These are phyloP conservation scores for Acanthis flammea DNA, from an alignment of 2,797 vertebrate species.

Conservation along the genomic window DNA sequence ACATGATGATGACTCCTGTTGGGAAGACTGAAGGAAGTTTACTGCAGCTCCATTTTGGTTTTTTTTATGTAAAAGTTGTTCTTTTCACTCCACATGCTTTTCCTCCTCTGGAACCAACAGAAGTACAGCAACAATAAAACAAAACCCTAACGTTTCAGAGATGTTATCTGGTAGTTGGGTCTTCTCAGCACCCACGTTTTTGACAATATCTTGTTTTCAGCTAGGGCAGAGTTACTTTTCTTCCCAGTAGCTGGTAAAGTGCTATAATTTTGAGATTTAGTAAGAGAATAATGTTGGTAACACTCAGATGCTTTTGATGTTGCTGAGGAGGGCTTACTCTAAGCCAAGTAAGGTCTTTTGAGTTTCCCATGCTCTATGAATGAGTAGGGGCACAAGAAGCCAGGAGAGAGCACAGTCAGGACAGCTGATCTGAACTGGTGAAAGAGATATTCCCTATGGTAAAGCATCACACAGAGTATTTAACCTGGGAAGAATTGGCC, in stretches of 20 bases:
- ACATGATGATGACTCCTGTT: fast-evolving
- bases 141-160: background rate
- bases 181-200: background rate
- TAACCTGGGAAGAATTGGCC: background rate
- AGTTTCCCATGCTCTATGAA: background rate
- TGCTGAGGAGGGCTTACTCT: background rate
- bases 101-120: background rate
- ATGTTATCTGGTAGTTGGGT: background rate
- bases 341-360: background rate
- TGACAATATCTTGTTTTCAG: background rate
- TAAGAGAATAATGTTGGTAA: background rate
- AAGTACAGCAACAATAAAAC: background rate
- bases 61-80: background rate
- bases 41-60: background rate
- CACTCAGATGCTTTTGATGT: background rate
- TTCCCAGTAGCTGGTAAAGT: background rate
- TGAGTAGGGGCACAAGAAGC: background rate
- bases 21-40: background rate
- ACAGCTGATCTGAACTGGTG: background rate
- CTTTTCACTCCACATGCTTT: background rate
- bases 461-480: background rate
- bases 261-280: background rate
- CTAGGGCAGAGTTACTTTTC: background rate
- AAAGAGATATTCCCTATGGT: background rate
- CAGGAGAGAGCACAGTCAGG: background rate